Evolutionary conservation across 1,140 invertebrate species (phyloP).

Genomic region (Potamilus streckersoni): DNA sequence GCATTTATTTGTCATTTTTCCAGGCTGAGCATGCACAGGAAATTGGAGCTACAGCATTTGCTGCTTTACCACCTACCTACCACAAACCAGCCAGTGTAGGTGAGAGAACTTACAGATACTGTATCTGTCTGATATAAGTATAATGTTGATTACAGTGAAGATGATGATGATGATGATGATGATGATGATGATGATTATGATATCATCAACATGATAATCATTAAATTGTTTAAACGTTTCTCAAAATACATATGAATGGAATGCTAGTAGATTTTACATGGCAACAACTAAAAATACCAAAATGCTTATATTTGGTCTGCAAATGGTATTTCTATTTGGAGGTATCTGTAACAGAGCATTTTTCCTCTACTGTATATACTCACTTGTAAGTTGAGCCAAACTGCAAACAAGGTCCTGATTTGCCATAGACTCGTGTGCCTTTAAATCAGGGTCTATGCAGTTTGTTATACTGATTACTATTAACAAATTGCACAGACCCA

Average conservation of each 20-base stretch:
- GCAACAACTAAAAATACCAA: background rate
- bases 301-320: too few relatives aligned
- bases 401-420: too few relatives aligned
- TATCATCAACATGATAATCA: background rate
- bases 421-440: too few relatives aligned
- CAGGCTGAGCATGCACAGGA: constrained; percentile 81
- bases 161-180: background rate
- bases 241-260: background rate
- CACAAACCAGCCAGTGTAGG: constrained; percentile 76
- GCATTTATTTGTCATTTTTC: constrained; percentile 43
- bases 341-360: too few relatives aligned
- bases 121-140: background rate
- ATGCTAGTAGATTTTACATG: background rate
- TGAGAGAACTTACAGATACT: constrained; percentile 20
- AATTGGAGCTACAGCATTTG: constrained; percentile 77
- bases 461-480: too few relatives aligned
- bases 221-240: background rate
- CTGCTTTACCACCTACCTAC: constrained; percentile 83
- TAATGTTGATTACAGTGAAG: background rate
- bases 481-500: too few relatives aligned
- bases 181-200: background rate
- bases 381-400: too few relatives aligned
- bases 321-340: too few relatives aligned
- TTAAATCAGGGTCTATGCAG: too few relatives aligned
- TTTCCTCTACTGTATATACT: too few relatives aligned